phyloP scores from a whole-genome alignment of 2,113 vertebrate species.

The Chloroceryle aenea region DNA sequence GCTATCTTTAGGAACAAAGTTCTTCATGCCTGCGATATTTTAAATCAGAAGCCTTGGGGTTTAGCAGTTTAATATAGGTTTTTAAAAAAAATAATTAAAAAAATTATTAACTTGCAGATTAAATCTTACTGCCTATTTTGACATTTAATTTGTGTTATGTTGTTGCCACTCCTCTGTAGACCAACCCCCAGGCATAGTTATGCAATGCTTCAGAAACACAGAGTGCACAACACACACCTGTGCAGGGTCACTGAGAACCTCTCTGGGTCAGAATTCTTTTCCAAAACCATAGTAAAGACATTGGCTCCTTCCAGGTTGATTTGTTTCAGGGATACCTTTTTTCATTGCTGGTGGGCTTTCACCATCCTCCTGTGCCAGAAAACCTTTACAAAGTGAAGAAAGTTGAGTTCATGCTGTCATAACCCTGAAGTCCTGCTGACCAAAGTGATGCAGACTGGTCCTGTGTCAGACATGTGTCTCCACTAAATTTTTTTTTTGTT shows the following conservation, averaged over 20 bases:
- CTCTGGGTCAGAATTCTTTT: background rate
- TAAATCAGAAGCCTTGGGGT: background rate
- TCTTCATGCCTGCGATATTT: background rate
- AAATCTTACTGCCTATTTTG: background rate
- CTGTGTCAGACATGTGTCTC: background rate
- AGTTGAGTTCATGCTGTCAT: background rate
- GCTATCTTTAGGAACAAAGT: background rate
- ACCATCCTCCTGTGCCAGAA: background rate
- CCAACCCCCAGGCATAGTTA: background rate
- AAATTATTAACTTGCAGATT: background rate
- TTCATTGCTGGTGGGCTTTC: background rate
- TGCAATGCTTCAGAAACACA: background rate
- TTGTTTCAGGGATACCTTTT: background rate
- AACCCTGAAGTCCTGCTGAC: background rate
- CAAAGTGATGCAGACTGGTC: background rate
- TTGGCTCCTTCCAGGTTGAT: background rate
- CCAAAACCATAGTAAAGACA: background rate
- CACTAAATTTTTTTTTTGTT: background rate
- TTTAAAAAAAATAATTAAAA: background rate
- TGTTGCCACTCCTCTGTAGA: background rate
- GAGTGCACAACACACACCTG: rapidly evolving
- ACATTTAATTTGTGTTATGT: background rate
- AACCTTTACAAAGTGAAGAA: background rate
- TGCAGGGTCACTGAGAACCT: background rate
- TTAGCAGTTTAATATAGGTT: background rate